Evolutionary conservation across 37 sponge, comb jelly and placozoan genomes (phyloP), one percentile per base, ranked within the genome.

Genomic region (Halisarca cf. caerulea): DNA sequence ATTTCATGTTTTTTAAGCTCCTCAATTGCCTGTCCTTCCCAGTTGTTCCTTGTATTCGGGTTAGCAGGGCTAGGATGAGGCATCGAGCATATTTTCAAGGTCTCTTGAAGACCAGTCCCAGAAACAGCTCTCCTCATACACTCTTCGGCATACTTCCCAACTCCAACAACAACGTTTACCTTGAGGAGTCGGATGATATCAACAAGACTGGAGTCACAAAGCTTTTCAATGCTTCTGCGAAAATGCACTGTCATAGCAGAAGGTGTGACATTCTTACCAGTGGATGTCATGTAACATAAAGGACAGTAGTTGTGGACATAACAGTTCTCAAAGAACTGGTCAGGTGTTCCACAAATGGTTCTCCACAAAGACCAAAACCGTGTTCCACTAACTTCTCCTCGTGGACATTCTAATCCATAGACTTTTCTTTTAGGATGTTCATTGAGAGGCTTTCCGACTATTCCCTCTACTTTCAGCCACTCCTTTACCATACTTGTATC

Each of bases 251-350:
- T 89, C 0, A 89, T 32, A 7, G 27, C 68, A 3, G 93, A 85
- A 59, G 93, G 93, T 38, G 93, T 93, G 43, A 93, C 62, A 68
- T 93, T 93, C 66, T 93, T 93, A 18, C 93, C 93, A 18, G 72
- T 53, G n/a, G 72, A 59, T 0, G 80, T 53, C 90, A 93, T 89
- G 82, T 89, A 93, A 39, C 93, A 89, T 9, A 89, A 68, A 0
- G 93, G 90, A 59, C 93, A 93, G 85, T 93, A 93, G 57, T 93
- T 93, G 80, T 89, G 88, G 5, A 93, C 93, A 51, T 83, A 93
- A 58, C 93, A 89, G 85, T 87, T 89, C 23, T 25, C 84, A 72
- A 93, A 93, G 75, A 89, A 89, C 4, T 18, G 27, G 1, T 87
- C 71, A 8, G 93, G 88, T 14, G 66, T 54, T 2, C 47, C 80